These are phyloP conservation scores for Ictalurus furcatus DNA, from an alignment of 2,113 vertebrate genomes.

Conservation along the genomic window DNA sequence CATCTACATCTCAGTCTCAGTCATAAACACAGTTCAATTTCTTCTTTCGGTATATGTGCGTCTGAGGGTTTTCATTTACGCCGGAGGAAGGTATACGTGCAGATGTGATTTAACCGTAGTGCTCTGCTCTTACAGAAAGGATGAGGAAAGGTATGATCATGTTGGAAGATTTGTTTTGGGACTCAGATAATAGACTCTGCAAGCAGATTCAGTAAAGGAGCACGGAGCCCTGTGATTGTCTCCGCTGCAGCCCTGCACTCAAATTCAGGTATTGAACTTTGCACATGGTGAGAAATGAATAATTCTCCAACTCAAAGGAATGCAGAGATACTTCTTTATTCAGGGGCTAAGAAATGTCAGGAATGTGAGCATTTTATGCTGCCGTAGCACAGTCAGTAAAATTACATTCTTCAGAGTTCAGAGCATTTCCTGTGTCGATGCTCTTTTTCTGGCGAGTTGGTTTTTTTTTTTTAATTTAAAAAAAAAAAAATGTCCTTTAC, in stretches of 20 bases:
- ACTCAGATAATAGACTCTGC: conserved; percentile 61
- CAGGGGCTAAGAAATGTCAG: conserved; percentile 65
- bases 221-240: conserved; percentile 63
- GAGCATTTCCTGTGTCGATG: neutral
- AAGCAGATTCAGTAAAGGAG: conserved; percentile 59
- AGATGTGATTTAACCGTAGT: conserved; percentile 43
- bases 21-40: conserved; percentile 1
- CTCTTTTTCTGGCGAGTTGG: neutral
- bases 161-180: conserved; percentile 64
- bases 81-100: conserved; percentile 1
- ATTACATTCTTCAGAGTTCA: conserved; percentile 37
- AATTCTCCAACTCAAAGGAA: conserved; percentile 60
- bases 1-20: neutral
- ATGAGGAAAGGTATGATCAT: conserved; percentile 60
- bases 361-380: conserved; percentile 48
- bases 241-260: conserved; percentile 58
- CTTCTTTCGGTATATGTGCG: conserved; percentile 1
- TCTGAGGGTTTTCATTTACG: conserved; percentile 39
- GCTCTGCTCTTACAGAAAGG: conserved; percentile 50
- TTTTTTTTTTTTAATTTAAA: conserved; percentile 4
- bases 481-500: conserved; percentile 8
- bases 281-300: conserved; percentile 59
- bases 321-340: conserved; percentile 42
- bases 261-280: conserved; percentile 61
- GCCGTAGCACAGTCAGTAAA: conserved; percentile 35